These are phyloP conservation scores for Brevipalpus yothersi DNA, from an alignment of 1,140 invertebrate genomes.

Conservation along the genomic window DNA sequence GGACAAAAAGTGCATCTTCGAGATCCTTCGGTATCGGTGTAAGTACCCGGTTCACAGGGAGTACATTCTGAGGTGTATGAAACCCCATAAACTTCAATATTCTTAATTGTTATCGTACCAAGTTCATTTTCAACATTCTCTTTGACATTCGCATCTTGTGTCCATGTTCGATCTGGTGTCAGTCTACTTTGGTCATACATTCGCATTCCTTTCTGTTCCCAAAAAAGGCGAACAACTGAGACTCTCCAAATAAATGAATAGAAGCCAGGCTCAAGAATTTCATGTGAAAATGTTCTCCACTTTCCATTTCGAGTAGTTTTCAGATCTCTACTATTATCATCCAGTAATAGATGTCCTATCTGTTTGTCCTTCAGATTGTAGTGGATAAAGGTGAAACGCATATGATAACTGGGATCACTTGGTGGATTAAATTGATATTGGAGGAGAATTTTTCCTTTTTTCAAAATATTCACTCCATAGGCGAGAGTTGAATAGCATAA, in stretches of 20 bases:
- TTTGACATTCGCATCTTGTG: not conserved
- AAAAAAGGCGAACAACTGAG: not conserved
- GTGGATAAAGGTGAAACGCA: constrained; percentile 6
- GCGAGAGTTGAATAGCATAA: not conserved
- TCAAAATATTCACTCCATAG: constrained; percentile 28
- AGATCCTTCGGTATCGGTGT: constrained; percentile 20
- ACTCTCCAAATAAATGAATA: constrained; percentile 6
- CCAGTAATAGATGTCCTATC: not conserved
- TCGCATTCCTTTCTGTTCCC: too few relatives aligned
- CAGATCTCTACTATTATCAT: not conserved
- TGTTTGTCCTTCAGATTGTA: constrained; percentile 1
- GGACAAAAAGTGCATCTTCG: constrained; percentile 25
- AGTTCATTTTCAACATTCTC: not conserved
- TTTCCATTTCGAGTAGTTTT: constrained; percentile 1
- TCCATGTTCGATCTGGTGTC: not conserved
- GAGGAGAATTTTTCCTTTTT: constrained; percentile 24
- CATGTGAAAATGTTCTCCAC: not conserved
- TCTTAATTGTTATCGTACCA: constrained; percentile 1
- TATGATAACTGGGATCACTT: not conserved
- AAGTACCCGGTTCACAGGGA: constrained; percentile 29
- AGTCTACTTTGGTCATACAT: not conserved
- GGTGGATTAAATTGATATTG: constrained; percentile 24
- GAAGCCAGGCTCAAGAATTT: not conserved
- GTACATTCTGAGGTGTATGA: constrained; percentile 32
- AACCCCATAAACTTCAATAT: constrained; percentile 23